Evolutionary conservation across 2,888 invertebrate genomes (phyloP).

Genomic region (Ypsolopha sequella): DNA sequence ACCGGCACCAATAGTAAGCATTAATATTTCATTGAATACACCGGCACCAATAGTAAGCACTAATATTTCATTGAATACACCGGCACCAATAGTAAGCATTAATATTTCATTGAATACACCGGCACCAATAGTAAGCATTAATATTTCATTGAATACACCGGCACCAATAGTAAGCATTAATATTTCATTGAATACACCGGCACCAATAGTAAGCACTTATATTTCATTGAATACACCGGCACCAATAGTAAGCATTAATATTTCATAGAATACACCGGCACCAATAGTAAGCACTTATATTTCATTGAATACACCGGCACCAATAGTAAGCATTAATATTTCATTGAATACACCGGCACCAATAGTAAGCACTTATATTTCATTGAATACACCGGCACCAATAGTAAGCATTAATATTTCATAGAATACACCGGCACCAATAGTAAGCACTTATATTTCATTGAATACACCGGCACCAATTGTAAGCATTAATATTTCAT

Average conservation of each 20-base stretch:
- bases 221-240: conserved; percentile 27
- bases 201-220: conserved; percentile 40
- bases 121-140: conserved; percentile 40
- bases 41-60: conserved; percentile 40
- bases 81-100: conserved; percentile 38
- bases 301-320: conserved; percentile 29
- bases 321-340: conserved; percentile 39
- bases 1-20: conserved; percentile 41
- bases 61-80: conserved; percentile 29
- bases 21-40: conserved; percentile 26
- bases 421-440: conserved; percentile 29
- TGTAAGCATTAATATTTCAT: conserved; percentile 42
- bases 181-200: conserved; percentile 29
- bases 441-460: conserved; percentile 39
- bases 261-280: conserved; percentile 28
- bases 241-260: conserved; percentile 43
- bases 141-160: conserved; percentile 28
- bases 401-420: conserved; percentile 41
- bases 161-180: conserved; percentile 40
- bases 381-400: conserved; percentile 28
- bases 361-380: conserved; percentile 45
- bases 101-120: conserved; percentile 27
- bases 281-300: conserved; percentile 43
- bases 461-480: conserved; percentile 29
- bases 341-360: conserved; percentile 28